Conservation (phyloP, 2,797 vertebrate genomes). For the Molossus molossus region DNA sequence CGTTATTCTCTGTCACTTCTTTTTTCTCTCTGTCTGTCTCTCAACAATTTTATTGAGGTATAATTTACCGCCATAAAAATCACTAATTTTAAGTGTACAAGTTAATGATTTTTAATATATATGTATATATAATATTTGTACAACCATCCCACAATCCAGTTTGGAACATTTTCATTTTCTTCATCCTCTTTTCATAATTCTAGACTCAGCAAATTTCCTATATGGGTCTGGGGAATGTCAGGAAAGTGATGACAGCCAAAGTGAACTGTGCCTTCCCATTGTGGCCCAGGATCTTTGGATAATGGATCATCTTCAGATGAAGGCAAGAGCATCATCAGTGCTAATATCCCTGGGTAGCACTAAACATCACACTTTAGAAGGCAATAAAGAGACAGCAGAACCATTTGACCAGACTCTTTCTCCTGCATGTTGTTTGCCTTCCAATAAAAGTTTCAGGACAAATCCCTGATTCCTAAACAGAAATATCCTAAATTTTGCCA, state of each 20-base stretch:
- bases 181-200: background rate
- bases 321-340: background rate
- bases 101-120: background rate
- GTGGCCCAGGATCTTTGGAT: background rate
- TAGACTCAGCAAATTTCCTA: background rate
- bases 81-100: background rate
- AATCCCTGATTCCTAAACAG: slow-evolving; percentile 14
- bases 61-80: slow-evolving; percentile 5
- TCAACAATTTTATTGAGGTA: background rate
- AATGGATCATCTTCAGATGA: background rate
- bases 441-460: background rate
- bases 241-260: background rate
- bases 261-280: background rate
- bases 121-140: background rate
- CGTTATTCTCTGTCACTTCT: background rate
- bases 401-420: background rate
- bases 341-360: background rate
- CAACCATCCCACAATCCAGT: background rate
- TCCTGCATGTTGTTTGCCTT: background rate
- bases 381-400: slow-evolving; percentile 4
- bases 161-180: background rate
- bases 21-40: background rate
- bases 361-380: background rate
- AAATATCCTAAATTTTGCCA: background rate
- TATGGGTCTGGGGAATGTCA: background rate